Evolutionary conservation across 2,113 vertebrate genomes (phyloP), one percentile per base, ranked within the genome.

Genomic region (Xyliphius kryptos): DNA sequence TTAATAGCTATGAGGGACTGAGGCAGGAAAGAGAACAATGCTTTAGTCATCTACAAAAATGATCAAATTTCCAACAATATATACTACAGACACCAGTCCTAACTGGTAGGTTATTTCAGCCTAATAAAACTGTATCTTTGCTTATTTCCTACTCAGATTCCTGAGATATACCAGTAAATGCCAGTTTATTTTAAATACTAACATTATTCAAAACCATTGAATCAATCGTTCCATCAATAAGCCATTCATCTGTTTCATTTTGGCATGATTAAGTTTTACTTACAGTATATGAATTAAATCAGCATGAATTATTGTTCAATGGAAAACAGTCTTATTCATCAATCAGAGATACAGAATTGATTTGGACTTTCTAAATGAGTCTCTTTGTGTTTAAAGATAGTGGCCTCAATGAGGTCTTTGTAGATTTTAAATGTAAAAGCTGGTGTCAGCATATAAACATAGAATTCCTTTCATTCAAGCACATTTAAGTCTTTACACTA

Each of bases 401-500:
- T 26, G 59, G 63, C 68, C 72, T 86, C 79, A 88, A 84, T 85
- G 80, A 77, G 73, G 73, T 54, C 82, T 81, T 88, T 88, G 86
- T 86, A 36, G 51, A 64, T 57, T 22, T 19, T 57, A 38, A 17
- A 46, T 57, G 14, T 60, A 68, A 66, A 65, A 67, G 80, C 68
- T 63, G 56, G 62, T 64, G 68, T 76, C 71, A 63, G 49, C 57
- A 15, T 65, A 64, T 70, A 53, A 74, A 76, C 64, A 68, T 71
- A 65, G 64, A 81, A 79, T 77, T 76, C 74, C 76, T 81, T 71
- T 48, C 71, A 76, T 76, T 74, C 73, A 73, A 32, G 26, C 71
- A 64, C 56, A 61, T 68, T 64, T 37, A 61, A 36, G 76, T 72
- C 67, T 69, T 61, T 56, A 60, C 65, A 43, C 51, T 78, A 74